These are phyloP conservation scores for Quiscalus mexicanus DNA, from an alignment of 2,113 vertebrate genomes.

Conservation along the genomic window DNA sequence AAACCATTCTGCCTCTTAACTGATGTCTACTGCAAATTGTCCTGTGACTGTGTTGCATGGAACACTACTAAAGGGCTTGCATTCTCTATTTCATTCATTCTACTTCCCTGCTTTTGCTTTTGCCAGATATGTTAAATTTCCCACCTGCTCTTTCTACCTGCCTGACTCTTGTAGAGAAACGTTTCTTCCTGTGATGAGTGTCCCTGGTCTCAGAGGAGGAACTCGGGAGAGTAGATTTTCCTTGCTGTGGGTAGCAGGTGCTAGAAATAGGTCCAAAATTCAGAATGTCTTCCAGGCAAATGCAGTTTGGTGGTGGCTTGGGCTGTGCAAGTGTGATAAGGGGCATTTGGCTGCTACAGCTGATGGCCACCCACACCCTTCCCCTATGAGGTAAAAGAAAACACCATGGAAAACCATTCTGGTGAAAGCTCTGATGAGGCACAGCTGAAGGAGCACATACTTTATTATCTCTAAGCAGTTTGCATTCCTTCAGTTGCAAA, in stretches of 20 bases:
- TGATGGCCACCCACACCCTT: not conserved
- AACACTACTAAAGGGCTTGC: not conserved
- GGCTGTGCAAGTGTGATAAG: not conserved
- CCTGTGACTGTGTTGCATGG: not conserved
- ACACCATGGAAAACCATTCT: not conserved
- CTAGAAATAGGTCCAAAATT: not conserved
- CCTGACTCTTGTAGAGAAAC: not conserved
- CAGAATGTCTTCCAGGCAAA: not conserved
- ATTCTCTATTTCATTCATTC: not conserved
- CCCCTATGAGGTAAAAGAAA: not conserved
- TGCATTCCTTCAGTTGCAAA: not conserved
- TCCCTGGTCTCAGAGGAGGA: not conserved
- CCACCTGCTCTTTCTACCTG: not conserved
- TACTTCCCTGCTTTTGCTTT: not conserved
- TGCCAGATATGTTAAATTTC: not conserved
- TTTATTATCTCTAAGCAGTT: not conserved
- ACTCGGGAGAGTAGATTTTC: rapidly evolving
- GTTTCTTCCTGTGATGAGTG: not conserved
- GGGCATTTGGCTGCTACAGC: not conserved
- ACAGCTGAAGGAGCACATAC: not conserved
- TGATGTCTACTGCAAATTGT: not conserved
- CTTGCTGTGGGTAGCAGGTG: not conserved
- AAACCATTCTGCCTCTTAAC: not conserved
- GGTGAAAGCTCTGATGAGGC: not conserved
- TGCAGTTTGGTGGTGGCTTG: not conserved